A percentile compares a stretch with the other conserved stretches of the same genome.
Conservation (phyloP, 1,140 invertebrate species). For the Achroia grisella region DNA sequence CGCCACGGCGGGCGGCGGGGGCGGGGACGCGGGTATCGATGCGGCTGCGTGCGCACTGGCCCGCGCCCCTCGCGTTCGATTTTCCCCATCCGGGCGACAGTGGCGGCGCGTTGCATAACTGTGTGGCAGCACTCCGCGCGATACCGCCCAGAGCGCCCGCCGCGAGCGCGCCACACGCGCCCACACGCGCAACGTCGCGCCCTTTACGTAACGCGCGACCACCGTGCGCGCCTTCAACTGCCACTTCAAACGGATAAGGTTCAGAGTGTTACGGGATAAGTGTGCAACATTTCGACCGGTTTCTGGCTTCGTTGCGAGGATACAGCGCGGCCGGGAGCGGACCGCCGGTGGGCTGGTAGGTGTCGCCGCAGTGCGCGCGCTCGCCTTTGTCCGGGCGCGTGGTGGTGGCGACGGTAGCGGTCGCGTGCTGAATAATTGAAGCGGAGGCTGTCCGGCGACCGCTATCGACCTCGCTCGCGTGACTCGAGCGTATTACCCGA, state of each 20-base stretch:
- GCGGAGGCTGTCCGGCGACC: constrained; percentile 51
- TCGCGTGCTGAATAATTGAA: constrained; percentile 68
- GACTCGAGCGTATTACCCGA: constrained; percentile 44
- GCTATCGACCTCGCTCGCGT: constrained; percentile 65
- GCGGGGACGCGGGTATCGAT: constrained; percentile 21
- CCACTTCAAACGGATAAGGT: constrained; percentile 31
- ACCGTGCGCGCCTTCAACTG: constrained; percentile 29
- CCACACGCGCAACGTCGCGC: constrained; percentile 52
- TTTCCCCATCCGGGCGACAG: constrained; percentile 53
- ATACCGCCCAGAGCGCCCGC: constrained; percentile 58
- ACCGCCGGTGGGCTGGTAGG: constrained; percentile 57
- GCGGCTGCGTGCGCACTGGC: constrained; percentile 46
- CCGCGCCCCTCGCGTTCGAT: constrained; percentile 57
- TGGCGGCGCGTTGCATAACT: constrained; percentile 70
- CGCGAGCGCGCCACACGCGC: constrained; percentile 61
- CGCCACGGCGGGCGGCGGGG: constrained; percentile 15
- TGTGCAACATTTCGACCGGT: constrained; percentile 30
- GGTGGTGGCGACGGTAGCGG: constrained; percentile 38
- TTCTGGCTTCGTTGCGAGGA: constrained; percentile 24
- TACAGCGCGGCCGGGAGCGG: constrained; percentile 25
- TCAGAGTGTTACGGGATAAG: constrained; percentile 43
- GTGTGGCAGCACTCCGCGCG: constrained; percentile 62
- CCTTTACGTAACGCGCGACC: constrained; percentile 65
- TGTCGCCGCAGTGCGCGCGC: constrained; percentile 53
- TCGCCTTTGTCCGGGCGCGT: constrained; percentile 46